Evolutionary conservation across 1,140 invertebrate species (phyloP).

Genomic region (Philotrypesis tridentata): DNA sequence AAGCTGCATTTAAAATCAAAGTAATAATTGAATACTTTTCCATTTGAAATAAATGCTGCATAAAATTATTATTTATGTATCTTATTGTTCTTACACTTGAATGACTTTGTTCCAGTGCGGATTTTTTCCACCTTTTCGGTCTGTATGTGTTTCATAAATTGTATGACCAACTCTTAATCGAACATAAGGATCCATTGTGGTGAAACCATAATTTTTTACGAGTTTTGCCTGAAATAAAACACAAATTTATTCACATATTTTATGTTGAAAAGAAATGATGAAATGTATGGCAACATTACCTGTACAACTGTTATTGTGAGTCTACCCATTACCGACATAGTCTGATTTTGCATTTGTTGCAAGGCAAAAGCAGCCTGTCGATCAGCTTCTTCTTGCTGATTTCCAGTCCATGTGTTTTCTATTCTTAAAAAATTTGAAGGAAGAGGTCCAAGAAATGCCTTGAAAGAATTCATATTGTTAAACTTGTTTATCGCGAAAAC

Average conservation of each 20-base stretch:
- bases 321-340: conserved; percentile 79
- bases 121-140: conserved; percentile 95
- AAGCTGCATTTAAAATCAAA: conserved; percentile 76
- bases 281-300: conserved; percentile 67
- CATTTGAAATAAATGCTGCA: not conserved
- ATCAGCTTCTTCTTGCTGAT: conserved; percentile 83
- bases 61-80: not conserved
- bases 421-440: conserved; percentile 88
- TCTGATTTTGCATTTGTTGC: conserved; percentile 78
- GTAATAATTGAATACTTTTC: conserved; percentile 11
- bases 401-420: conserved; percentile 69
- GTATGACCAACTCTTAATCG: conserved; percentile 91
- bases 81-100: conserved; percentile 80
- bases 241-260: conserved; percentile 14
- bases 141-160: conserved; percentile 96
- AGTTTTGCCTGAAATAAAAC: conserved; percentile 82
- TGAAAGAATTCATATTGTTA: not conserved
- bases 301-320: conserved; percentile 89
- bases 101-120: conserved; percentile 96
- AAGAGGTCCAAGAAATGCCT: conserved; percentile 86
- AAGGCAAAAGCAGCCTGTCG: conserved; percentile 86
- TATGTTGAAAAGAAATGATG: not conserved
- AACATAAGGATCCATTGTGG: conserved; percentile 97
- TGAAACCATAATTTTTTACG: conserved; percentile 96
- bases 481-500: no score